Percentiles rank a stretch among this genome's conserved stretches.
These are phyloP conservation scores for Enteromius paludinosus DNA, from an alignment of 2,797 vertebrate genomes.

Conservation along the genomic window DNA sequence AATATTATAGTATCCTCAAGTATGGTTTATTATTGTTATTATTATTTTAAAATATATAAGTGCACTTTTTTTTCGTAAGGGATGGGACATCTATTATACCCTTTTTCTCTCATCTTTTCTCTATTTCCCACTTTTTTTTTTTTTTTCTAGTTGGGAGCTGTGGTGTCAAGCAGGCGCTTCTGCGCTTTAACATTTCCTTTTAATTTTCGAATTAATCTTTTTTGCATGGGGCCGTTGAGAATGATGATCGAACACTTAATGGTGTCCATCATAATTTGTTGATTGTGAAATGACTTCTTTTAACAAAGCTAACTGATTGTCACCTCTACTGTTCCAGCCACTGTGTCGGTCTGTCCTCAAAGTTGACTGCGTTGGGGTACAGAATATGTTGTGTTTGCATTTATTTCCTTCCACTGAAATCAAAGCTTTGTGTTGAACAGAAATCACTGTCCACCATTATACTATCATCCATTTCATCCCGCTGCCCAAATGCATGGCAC, in stretches of 20 bases:
- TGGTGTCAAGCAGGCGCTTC: slow-evolving; percentile 60
- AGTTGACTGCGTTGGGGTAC: slow-evolving; percentile 62
- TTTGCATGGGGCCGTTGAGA: slow-evolving; percentile 23
- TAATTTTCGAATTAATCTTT: not conserved
- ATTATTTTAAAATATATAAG: not conserved
- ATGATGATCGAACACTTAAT: slow-evolving; percentile 6
- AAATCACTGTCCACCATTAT: slow-evolving; percentile 33
- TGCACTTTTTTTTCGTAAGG: slow-evolving; percentile 7
- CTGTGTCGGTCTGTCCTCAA: slow-evolving; percentile 70
- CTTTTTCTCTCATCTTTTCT: slow-evolving; percentile 30
- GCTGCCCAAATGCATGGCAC: slow-evolving; percentile 73
- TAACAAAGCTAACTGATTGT: slow-evolving; percentile 67
- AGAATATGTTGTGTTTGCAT: slow-evolving; percentile 51
- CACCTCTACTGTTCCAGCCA: slow-evolving; percentile 73
- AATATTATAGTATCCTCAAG: too few species aligned
- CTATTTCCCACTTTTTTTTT: slow-evolving; percentile 35
- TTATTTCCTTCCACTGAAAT: slow-evolving; percentile 57
- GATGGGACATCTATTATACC: slow-evolving; percentile 27
- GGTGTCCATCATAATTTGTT: not conserved
- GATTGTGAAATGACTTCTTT: slow-evolving; percentile 43
- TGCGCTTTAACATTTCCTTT: slow-evolving; percentile 24
- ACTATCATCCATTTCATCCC: slow-evolving; percentile 22
- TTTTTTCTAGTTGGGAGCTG: slow-evolving; percentile 54
- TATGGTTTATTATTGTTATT: too few species aligned
- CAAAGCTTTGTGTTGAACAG: slow-evolving; percentile 33